phyloP scores from a whole-genome alignment of 2,888 invertebrate genomes.

The Apomyelois bistriatella region DNA sequence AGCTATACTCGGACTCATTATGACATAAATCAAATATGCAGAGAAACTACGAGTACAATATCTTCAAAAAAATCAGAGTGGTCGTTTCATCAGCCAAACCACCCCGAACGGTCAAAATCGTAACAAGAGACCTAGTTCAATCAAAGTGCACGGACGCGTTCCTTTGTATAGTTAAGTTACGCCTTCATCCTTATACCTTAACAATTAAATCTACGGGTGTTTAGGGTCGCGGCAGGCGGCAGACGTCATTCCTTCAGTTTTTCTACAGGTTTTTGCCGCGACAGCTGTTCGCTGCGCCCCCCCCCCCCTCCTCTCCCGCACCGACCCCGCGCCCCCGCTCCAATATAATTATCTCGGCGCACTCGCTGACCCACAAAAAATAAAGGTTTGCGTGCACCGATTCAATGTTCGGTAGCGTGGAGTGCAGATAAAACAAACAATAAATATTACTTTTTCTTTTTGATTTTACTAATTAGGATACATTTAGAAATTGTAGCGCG shows the following conservation, averaged over 20 bases:
- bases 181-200: not conserved
- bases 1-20: no score
- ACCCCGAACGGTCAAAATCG: no score
- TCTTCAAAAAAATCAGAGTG: no score
- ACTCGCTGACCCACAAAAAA: not conserved
- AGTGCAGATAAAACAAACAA: not conserved
- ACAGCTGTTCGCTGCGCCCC: not conserved
- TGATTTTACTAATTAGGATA: not conserved
- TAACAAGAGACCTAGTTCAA: no score
- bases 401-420: not conserved
- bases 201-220: no score
- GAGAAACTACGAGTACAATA: no score
- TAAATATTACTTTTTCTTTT: not conserved
- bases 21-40: no score
- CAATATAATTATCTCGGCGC: not conserved
- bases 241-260: not conserved
- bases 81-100: no score
- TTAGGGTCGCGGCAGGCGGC: not conserved
- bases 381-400: not conserved
- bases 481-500: no score
- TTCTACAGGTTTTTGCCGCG: not conserved
- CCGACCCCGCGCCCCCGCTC: not conserved
- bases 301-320: not conserved
- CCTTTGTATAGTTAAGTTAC: no score
- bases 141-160: no score